A percentile compares a stretch with the other conserved stretches of the same genome.
phyloP scores from a whole-genome alignment of 2,888 invertebrate genomes.

The Agriopis leucophaearia region DNA sequence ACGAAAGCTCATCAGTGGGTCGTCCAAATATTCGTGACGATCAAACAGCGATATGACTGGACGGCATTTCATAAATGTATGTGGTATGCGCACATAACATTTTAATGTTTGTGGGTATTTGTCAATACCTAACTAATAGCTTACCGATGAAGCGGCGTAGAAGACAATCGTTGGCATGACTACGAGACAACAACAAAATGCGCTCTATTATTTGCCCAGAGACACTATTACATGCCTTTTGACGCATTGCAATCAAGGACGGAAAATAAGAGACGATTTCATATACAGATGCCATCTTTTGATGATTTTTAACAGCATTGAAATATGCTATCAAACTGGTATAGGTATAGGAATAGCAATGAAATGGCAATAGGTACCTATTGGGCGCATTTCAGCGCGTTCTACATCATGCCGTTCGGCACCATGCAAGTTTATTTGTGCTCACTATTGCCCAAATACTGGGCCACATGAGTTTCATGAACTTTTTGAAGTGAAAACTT shows the following conservation, averaged over 20 bases:
- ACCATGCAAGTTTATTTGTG: too few relatives aligned
- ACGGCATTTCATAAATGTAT: constrained; percentile 60
- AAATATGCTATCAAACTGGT: too few relatives aligned
- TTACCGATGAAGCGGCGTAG: constrained; percentile 69
- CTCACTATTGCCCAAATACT: too few relatives aligned
- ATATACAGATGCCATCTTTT: background rate
- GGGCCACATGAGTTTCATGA: too few relatives aligned
- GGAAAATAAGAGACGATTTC: background rate
- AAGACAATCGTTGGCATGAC: constrained; percentile 78
- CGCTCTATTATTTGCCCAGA: constrained; percentile 47
- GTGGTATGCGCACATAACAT: constrained; percentile 49
- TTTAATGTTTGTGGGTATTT: constrained; percentile 67
- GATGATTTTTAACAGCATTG: too few relatives aligned
- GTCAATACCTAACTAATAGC: constrained; percentile 82
- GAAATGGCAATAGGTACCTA: too few relatives aligned
- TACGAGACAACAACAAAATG: constrained; percentile 75
- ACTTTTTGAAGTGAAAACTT: too few relatives aligned
- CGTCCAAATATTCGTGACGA: constrained; percentile 65
- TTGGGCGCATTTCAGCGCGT: too few relatives aligned
- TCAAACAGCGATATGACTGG: constrained; percentile 66
- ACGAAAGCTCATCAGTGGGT: constrained; percentile 61
- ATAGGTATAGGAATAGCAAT: too few relatives aligned
- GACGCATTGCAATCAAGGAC: constrained; percentile 29
- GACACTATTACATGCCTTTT: constrained; percentile 33
- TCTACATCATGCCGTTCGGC: too few relatives aligned